Conservation (phyloP, 2,113 vertebrate genomes). For the Lepus europaeus region DNA sequence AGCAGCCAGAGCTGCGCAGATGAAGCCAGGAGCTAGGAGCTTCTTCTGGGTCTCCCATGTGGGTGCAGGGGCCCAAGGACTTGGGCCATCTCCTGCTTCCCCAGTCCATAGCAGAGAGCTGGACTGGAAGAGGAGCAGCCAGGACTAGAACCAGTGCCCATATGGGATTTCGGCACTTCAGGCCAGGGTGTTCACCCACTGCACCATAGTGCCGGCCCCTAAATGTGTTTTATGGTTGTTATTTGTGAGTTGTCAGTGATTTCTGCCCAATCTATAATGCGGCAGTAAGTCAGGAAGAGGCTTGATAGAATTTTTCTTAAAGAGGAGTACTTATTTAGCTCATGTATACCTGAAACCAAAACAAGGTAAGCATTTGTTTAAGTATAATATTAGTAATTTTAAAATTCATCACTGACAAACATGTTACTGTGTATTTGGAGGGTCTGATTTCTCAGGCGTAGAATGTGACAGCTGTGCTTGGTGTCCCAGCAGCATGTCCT, state of each 20-base stretch:
- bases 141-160: too few relatives aligned
- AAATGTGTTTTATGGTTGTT: background rate
- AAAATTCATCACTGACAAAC: background rate
- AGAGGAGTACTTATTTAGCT: background rate
- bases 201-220: too few relatives aligned
- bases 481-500: background rate
- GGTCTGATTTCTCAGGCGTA: background rate
- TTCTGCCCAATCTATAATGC: background rate
- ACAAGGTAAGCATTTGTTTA: background rate
- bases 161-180: too few relatives aligned
- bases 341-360: background rate
- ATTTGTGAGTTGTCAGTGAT: background rate
- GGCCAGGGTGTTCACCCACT: too few relatives aligned
- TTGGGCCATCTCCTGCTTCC: too few relatives aligned
- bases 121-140: too few relatives aligned
- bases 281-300: background rate
- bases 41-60: too few relatives aligned
- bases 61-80: too few relatives aligned
- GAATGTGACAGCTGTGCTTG: background rate
- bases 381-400: background rate
- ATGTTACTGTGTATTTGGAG: background rate
- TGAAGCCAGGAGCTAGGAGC: too few relatives aligned
- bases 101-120: too few relatives aligned
- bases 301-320: slow-evolving; percentile 1
- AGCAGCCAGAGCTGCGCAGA: too few relatives aligned